These are phyloP conservation scores for Hycleus cichorii DNA, from an alignment of 1,140 invertebrate genomes.

Conservation along the genomic window DNA sequence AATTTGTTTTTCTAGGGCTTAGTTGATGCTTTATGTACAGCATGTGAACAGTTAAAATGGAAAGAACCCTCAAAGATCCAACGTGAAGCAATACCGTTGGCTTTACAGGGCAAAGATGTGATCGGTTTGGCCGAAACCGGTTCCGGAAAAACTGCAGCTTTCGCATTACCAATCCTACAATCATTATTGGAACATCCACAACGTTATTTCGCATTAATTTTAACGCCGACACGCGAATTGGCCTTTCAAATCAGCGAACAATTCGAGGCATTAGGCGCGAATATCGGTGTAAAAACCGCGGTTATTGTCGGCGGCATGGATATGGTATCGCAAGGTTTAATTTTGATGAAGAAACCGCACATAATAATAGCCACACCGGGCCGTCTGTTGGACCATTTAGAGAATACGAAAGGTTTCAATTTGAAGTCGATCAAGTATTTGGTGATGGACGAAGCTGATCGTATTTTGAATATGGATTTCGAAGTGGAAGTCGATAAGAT, in stretches of 20 bases:
- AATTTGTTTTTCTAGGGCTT: slow-evolving; percentile 62
- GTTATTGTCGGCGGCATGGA: slow-evolving; percentile 98
- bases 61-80: slow-evolving; percentile 91
- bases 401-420: slow-evolving; percentile 92
- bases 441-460: slow-evolving; percentile 95
- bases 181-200: slow-evolving; percentile 84
- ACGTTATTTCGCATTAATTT: slow-evolving; percentile 85
- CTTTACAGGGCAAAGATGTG: slow-evolving; percentile 87
- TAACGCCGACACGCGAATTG: slow-evolving; percentile 95
- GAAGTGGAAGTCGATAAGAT: slow-evolving; percentile 96
- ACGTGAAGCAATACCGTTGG: slow-evolving; percentile 83
- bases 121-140: slow-evolving; percentile 97
- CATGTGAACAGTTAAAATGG: slow-evolving; percentile 91
- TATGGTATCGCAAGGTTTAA: slow-evolving; percentile 87
- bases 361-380: slow-evolving; percentile 92
- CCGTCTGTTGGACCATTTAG: slow-evolving; percentile 80
- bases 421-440: slow-evolving; percentile 81
- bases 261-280: slow-evolving; percentile 81
- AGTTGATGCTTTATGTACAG: slow-evolving; percentile 84
- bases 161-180: slow-evolving; percentile 93
- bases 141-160: slow-evolving; percentile 96
- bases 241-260: slow-evolving; percentile 95
- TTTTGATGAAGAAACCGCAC: slow-evolving; percentile 91
- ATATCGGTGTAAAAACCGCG: slow-evolving; percentile 88
- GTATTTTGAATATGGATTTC: slow-evolving; percentile 95